Evolutionary conservation across 2,113 vertebrate species (phyloP).

Genomic region (Perccottus glenii): DNA sequence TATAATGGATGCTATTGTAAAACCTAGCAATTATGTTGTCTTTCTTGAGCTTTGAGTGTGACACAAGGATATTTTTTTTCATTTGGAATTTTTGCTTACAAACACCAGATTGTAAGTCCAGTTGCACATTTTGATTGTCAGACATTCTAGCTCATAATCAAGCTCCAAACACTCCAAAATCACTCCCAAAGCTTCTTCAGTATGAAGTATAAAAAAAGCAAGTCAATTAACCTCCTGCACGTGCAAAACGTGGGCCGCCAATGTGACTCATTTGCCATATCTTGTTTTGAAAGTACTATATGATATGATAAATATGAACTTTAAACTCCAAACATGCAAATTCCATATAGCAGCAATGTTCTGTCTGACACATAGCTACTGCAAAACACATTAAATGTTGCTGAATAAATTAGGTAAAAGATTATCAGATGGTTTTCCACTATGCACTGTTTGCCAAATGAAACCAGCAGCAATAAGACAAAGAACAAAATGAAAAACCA

Average conservation of each 20-base stretch:
- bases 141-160: constrained; percentile 4
- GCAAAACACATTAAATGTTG: constrained; percentile 15
- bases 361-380: no score
- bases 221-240: no score
- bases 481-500: constrained; percentile 38
- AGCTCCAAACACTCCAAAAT: not conserved
- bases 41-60: constrained; percentile 15
- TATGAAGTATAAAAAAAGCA: no score
- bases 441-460: constrained; percentile 22
- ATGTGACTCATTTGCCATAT: not conserved
- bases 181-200: not conserved
- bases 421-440: no score
- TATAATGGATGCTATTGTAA: constrained; percentile 23
- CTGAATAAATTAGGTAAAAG: constrained; percentile 23
- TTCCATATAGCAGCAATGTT: no score
- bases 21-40: constrained; percentile 49
- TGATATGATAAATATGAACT: no score
- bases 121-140: not conserved
- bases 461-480: constrained; percentile 52
- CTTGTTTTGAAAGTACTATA: not conserved
- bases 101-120: not conserved
- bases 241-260: no score
- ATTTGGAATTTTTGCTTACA: not conserved
- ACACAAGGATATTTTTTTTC: constrained; percentile 3
- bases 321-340: no score